Evolutionary conservation across 2,113 vertebrate genomes (phyloP), one percentile per base, ranked within the genome.

Genomic region (Tiliqua scincoides): DNA sequence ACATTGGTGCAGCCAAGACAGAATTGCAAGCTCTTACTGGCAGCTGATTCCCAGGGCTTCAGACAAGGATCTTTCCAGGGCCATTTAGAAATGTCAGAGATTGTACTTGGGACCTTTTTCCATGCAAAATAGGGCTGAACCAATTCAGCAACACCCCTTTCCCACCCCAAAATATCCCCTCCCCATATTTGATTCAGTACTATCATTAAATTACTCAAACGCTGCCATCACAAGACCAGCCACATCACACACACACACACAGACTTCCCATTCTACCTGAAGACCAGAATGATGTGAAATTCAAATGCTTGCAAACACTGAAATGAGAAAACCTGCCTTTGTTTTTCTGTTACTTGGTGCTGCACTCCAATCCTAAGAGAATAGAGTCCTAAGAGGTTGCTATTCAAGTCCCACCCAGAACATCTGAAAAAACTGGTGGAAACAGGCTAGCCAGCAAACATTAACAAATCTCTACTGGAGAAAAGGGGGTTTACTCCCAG

Each of bases 391-490:
- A 32, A 57, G 15, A 18, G 3, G 25, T 32, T 12, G 15, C 23
- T 4, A 4, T 1, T 57, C 30, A n/a, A 8, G 27, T 40, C 54
- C 67, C 76, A 63, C 76, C 76, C 77, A 79, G 77, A 32, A 35
- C 70, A 71, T 71, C 32, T 71, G 37, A 30, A 48, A 48, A 48
- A 48, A 25, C 77, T 85, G 67, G 18, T 54, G 83, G 73, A 84
- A 84, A 84, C 72, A 27, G 68, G 15, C 23, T 48, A 57, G 6
- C 65, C 27, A 30, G 27, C 67, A 85, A 79, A 79, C 54, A 85
- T 40, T 61, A 85, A 72, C 35, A 85, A 43, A 79, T 85, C 76
- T 86, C 35, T 12, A n/a, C n/a, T n/a, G n/a, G n/a, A n/a, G n/a
- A n/a, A n/a, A n/a, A n/a, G n/a, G n/a, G n/a, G n/a, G n/a, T n/a